phyloP scores from a whole-genome alignment of 2,797 vertebrate species.

The Rachycentron canadum region DNA sequence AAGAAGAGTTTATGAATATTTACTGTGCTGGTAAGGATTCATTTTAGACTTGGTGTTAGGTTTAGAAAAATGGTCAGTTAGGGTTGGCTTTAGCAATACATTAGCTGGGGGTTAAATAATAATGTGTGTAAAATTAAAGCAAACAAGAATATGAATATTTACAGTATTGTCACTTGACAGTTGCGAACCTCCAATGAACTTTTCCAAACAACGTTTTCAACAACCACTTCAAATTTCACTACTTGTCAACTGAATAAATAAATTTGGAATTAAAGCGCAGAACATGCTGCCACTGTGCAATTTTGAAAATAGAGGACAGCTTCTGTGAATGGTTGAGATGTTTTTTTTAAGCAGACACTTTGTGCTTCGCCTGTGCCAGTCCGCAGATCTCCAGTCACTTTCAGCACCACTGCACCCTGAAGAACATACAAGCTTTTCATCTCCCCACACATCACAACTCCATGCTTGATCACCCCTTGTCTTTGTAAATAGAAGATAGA shows the following conservation, averaged over 20 bases:
- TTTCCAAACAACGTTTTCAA: neutral
- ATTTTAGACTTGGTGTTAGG: neutral
- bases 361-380: conserved; percentile 29
- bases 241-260: conserved; percentile 16
- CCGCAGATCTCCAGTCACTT: conserved; percentile 13
- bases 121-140: neutral
- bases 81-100: neutral
- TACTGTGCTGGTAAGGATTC: neutral
- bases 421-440: conserved; percentile 49
- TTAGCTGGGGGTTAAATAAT: neutral
- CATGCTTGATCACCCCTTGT: conserved; percentile 53
- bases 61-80: neutral
- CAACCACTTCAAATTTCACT: conserved; percentile 1
- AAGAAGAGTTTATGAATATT: conserved; percentile 1
- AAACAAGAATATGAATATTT: neutral
- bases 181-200: neutral
- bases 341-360: conserved; percentile 41
- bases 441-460: conserved; percentile 40
- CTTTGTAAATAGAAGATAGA: conserved; percentile 60
- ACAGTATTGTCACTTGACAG: conserved; percentile 1
- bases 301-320: conserved; percentile 1
- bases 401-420: conserved; percentile 20
- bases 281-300: neutral
- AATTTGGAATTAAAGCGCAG: conserved; percentile 15
- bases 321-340: conserved; percentile 20